Percentiles rank a stretch among this genome's conserved stretches.
phyloP scores from a whole-genome alignment of 1,140 invertebrate genomes.

The Lasioglossum baleicum region DNA sequence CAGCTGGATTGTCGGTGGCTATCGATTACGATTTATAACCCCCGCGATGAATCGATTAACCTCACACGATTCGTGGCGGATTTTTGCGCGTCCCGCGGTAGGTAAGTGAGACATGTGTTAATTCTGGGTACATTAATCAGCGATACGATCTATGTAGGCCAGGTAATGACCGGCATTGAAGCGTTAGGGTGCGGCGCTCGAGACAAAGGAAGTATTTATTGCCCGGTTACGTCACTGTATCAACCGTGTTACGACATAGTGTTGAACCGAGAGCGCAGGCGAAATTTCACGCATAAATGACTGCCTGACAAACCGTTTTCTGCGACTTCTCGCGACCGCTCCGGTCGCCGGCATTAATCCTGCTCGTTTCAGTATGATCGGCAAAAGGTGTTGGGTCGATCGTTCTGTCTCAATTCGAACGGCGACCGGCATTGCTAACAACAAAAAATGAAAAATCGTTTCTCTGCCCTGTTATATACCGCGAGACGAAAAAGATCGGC shows the following conservation, averaged over 20 bases:
- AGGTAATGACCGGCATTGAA: slow-evolving; percentile 64
- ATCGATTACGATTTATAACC: slow-evolving; percentile 37
- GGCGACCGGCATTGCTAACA: neutral
- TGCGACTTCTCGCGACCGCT: slow-evolving; percentile 10
- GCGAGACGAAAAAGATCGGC: neutral
- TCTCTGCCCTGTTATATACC: neutral
- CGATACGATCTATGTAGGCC: slow-evolving; percentile 64
- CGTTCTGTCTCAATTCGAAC: slow-evolving; percentile 28
- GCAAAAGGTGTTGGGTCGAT: neutral
- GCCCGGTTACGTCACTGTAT: slow-evolving; percentile 49
- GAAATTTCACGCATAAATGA: slow-evolving; percentile 50
- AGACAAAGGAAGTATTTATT: slow-evolving; percentile 70
- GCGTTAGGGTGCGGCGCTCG: slow-evolving; percentile 60
- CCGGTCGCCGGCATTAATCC: slow-evolving; percentile 19
- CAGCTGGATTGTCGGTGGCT: neutral
- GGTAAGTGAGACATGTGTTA: slow-evolving; percentile 48
- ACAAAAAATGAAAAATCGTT: no score
- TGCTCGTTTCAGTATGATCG: neutral
- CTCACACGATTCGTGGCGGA: slow-evolving; percentile 22
- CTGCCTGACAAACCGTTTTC: slow-evolving; percentile 43
- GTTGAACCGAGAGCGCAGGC: slow-evolving; percentile 12
- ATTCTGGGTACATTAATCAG: slow-evolving; percentile 64
- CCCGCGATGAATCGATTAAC: slow-evolving; percentile 27
- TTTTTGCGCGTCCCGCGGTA: slow-evolving; percentile 25
- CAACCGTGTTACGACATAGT: slow-evolving; percentile 38